phyloP scores from a whole-genome alignment of 2,797 vertebrate species.

The Schizopygopsis malacanthus region DNA sequence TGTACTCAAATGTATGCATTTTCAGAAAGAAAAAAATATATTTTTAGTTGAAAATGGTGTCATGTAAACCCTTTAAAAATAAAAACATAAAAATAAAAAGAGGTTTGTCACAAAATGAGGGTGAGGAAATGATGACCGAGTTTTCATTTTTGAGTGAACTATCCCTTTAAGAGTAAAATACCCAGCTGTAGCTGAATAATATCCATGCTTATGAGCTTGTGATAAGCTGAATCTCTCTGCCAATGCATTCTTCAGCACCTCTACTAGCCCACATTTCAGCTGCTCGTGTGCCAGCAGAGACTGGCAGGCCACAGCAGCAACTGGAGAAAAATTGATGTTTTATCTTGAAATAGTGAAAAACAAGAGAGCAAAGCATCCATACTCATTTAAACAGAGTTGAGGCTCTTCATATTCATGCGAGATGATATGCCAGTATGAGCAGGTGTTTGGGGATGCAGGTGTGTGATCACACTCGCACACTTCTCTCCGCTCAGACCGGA shows the following conservation, averaged over 20 bases:
- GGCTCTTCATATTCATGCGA: background rate
- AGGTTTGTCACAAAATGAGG: background rate
- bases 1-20: too few relatives aligned
- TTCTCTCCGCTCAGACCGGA: background rate
- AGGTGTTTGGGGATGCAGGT: background rate
- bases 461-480: background rate
- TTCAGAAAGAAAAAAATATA: too few relatives aligned
- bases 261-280: background rate
- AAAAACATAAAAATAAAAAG: background rate
- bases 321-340: background rate
- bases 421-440: slow-evolving; percentile 12
- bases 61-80: background rate
- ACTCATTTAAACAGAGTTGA: slow-evolving; percentile 5
- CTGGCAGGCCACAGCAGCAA: slow-evolving; percentile 1
- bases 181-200: background rate
- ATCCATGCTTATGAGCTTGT: background rate
- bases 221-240: background rate
- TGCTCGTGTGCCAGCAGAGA: background rate
- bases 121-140: background rate
- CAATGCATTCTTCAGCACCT: background rate
- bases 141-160: background rate
- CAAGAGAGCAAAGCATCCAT: background rate
- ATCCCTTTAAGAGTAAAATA: background rate
- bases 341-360: background rate
- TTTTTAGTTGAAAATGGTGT: background rate